Conservation (phyloP, 2,888 invertebrate genomes). For the Periphyllus acericola region DNA sequence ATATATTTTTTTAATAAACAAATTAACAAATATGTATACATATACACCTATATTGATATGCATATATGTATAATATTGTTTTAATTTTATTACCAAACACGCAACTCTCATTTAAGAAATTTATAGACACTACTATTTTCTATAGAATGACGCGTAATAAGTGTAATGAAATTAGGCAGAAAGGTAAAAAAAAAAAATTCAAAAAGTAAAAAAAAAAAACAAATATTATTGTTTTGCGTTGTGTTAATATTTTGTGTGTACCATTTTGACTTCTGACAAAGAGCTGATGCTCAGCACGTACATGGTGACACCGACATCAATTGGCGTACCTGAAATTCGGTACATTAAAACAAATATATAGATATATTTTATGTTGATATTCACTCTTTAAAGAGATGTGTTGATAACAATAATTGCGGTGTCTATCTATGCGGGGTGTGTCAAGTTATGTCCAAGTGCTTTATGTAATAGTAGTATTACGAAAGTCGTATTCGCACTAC, state of each 20-base stretch:
- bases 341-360: slow-evolving; percentile 58
- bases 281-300: slow-evolving; percentile 98
- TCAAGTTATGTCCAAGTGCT: too few species aligned
- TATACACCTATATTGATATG: background rate
- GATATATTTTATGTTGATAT: slow-evolving; percentile 37
- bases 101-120: slow-evolving; percentile 40
- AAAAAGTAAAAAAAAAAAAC: slow-evolving; percentile 13
- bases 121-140: slow-evolving; percentile 40
- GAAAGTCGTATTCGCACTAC: too few species aligned
- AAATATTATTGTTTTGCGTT: slow-evolving; percentile 46
- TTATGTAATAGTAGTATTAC: too few species aligned
- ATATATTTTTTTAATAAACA: slow-evolving; percentile 10
- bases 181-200: slow-evolving; percentile 16
- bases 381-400: background rate
- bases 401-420: background rate
- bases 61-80: slow-evolving; percentile 23
- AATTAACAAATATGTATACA: background rate
- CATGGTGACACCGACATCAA: slow-evolving; percentile 98
- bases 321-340: slow-evolving; percentile 88
- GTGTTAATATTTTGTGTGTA: slow-evolving; percentile 70
- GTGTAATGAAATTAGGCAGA: slow-evolving; percentile 45
- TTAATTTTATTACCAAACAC: slow-evolving; percentile 19
- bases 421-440: too few species aligned
- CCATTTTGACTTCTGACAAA: slow-evolving; percentile 98
- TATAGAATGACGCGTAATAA: slow-evolving; percentile 54